Conservation (phyloP, 2,113 vertebrate species). For the Petromus typicus region DNA sequence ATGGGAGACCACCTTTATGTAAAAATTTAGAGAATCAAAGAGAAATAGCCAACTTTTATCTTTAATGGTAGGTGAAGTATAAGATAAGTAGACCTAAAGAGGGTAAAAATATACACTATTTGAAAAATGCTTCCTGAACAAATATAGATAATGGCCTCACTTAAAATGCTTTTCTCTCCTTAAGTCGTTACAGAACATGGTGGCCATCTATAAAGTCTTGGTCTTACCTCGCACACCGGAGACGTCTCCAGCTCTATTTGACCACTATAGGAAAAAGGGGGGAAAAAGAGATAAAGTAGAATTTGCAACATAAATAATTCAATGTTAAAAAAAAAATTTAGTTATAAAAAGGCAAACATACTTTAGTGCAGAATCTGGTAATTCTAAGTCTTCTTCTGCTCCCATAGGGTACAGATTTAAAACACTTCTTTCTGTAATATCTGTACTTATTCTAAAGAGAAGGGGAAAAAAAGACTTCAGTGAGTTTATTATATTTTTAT, state of each 20-base stretch:
- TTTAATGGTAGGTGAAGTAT: neutral
- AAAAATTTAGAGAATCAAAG: neutral
- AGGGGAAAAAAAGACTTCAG: neutral
- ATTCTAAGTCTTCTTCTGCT: constrained; percentile 82
- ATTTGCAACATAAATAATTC: constrained; percentile 35
- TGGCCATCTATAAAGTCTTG: neutral
- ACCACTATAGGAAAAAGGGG: constrained; percentile 84
- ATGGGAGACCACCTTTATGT: neutral
- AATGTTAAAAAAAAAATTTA: constrained; percentile 43
- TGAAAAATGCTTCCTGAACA: constrained; percentile 9
- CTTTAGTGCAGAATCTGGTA: constrained; percentile 82
- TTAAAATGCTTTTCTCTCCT: neutral
- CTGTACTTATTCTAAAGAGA: constrained; percentile 85
- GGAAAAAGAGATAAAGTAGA: constrained; percentile 46
- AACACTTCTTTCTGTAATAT: constrained; percentile 85
- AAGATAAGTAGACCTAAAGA: neutral
- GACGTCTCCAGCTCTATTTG: constrained; percentile 89
- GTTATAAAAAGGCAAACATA: constrained; percentile 75
- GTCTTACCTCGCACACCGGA: constrained; percentile 89
- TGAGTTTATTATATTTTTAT: neutral
- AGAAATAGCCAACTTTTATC: neutral
- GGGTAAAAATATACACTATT: neutral
- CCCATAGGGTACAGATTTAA: constrained; percentile 89
- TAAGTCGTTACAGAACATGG: neutral
- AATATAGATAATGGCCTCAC: neutral